Evolutionary conservation across 2,113 vertebrate species (phyloP).

Genomic region (Brachyhypopomus gauderio): DNA sequence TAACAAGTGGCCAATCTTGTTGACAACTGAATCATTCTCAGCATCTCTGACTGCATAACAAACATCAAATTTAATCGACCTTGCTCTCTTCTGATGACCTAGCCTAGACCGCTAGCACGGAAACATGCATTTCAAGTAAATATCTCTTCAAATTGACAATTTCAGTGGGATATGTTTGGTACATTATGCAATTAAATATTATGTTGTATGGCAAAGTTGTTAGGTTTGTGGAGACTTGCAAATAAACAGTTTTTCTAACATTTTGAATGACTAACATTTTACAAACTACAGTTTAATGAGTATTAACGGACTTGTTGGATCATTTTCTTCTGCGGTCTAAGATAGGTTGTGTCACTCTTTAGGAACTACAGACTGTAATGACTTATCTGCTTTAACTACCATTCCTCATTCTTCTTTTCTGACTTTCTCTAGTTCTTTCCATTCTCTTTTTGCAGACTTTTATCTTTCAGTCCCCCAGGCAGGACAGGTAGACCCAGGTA

Average conservation of each 20-base stretch:
- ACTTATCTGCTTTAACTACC: constrained; percentile 81
- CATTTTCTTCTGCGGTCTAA: constrained; percentile 66
- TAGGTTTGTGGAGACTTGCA: no score
- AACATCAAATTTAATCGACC: constrained; percentile 68
- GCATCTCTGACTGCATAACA: constrained; percentile 52
- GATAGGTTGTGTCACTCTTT: constrained; percentile 71
- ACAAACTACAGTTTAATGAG: not conserved
- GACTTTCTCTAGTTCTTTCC: constrained; percentile 99
- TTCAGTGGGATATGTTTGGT: not conserved
- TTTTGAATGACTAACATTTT: not conserved
- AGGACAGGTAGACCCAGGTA: constrained; percentile 99
- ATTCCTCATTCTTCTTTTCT: constrained; percentile 90
- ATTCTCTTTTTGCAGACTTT: constrained; percentile 99
- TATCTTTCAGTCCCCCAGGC: constrained; percentile 99
- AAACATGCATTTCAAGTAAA: not conserved
- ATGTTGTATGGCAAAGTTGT: not conserved
- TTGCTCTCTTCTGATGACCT: constrained; percentile 67
- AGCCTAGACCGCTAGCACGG: constrained; percentile 69
- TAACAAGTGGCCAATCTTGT: constrained; percentile 53
- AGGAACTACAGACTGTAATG: constrained; percentile 74
- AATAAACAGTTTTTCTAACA: no score
- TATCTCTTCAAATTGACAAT: not conserved
- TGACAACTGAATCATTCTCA: constrained; percentile 61
- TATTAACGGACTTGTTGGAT: not conserved
- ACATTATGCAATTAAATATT: not conserved